Evolutionary conservation across 2,797 vertebrate species (phyloP).

Genomic region (Alauda arvensis): DNA sequence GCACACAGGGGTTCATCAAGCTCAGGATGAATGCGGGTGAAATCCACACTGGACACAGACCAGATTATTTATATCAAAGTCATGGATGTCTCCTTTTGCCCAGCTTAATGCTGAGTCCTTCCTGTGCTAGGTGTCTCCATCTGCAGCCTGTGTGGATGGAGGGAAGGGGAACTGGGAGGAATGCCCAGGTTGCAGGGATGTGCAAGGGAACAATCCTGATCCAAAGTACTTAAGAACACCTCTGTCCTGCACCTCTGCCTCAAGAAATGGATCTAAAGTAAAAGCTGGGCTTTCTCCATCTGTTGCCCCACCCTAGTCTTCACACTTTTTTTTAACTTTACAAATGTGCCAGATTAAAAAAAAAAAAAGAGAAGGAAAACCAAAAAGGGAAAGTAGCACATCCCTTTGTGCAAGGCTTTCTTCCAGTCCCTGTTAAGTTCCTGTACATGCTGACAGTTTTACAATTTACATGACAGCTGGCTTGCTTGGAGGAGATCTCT

Average conservation of each 20-base stretch:
- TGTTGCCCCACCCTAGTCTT: not conserved
- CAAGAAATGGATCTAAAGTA: not conserved
- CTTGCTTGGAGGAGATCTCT: constrained; percentile 75
- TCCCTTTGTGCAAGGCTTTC: constrained; percentile 42
- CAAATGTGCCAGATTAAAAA: not conserved
- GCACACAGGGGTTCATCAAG: not conserved
- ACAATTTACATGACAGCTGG: constrained; percentile 75
- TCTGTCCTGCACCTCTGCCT: not conserved
- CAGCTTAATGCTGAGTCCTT: not conserved
- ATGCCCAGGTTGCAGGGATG: not conserved
- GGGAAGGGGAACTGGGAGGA: not conserved
- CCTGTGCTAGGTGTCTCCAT: not conserved
- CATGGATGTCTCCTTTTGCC: not conserved
- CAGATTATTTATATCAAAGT: not conserved
- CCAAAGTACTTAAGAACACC: not conserved
- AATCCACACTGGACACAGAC: not conserved
- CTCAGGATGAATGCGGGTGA: rapidly evolving
- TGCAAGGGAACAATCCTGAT: not conserved
- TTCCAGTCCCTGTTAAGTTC: constrained; percentile 62
- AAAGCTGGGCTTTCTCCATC: not conserved
- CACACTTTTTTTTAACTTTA: constrained; percentile 10
- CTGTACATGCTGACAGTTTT: constrained; percentile 72
- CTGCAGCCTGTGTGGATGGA: not conserved
- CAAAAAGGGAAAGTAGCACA: constrained; percentile 23
- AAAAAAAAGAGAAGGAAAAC: not conserved